These are phyloP conservation scores for Xiphophorus couchianus DNA, from an alignment of 2,113 vertebrate species.

Conservation along the genomic window DNA sequence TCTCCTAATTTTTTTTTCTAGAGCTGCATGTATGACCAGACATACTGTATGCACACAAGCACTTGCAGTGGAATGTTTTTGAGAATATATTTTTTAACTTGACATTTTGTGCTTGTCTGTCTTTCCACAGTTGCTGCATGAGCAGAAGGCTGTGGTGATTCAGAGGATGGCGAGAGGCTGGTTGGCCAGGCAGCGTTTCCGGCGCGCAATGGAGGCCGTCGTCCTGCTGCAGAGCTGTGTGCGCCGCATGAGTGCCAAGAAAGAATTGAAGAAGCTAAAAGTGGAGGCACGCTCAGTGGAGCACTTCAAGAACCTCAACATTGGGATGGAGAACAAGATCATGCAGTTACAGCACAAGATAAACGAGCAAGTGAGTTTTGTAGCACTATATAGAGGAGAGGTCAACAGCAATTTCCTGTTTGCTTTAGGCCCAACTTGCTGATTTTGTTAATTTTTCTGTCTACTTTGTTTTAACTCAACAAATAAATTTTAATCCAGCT, in stretches of 20 bases:
- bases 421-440: too few relatives aligned
- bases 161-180: constrained; percentile 90
- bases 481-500: too few relatives aligned
- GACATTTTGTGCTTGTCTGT: background rate
- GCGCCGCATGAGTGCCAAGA: constrained; percentile 89
- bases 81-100: background rate
- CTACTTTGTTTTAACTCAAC: too few relatives aligned
- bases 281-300: constrained; percentile 95
- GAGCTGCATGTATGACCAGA: too few relatives aligned
- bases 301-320: constrained; percentile 92
- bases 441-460: too few relatives aligned
- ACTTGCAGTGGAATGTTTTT: background rate
- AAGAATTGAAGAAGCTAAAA: constrained; percentile 90
- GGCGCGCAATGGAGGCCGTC: constrained; percentile 77
- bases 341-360: constrained; percentile 95
- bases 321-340: constrained; percentile 98
- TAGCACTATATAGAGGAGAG: background rate
- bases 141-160: constrained; percentile 87
- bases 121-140: constrained; percentile 83
- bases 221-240: constrained; percentile 93
- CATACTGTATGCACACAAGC: too few relatives aligned
- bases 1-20: too few relatives aligned
- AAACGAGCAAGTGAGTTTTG: constrained; percentile 87
- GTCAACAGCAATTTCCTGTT: too few relatives aligned
- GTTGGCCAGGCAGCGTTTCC: constrained; percentile 82